Evolutionary conservation across 2,797 vertebrate species (phyloP).

Genomic region (Acrossocheilus wenchowensis): DNA sequence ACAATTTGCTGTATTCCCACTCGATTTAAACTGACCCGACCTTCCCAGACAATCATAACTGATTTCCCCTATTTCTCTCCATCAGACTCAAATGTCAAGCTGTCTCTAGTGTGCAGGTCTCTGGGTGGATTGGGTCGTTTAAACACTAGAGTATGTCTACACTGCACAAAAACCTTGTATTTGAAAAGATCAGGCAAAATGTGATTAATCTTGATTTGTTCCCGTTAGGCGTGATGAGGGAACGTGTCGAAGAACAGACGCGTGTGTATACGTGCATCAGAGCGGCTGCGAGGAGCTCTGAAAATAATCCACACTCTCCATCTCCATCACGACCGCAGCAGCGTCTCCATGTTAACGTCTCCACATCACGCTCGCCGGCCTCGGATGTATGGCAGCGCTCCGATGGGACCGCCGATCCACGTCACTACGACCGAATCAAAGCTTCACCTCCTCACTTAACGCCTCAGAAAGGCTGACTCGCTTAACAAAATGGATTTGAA

Average conservation of each 20-base stretch:
- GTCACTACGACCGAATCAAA: constrained; percentile 12
- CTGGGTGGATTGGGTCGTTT: not conserved
- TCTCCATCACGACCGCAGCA: constrained; percentile 26
- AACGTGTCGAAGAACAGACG: constrained; percentile 12
- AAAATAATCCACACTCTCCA: constrained; percentile 59
- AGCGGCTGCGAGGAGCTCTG: constrained; percentile 16
- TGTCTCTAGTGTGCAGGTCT: not conserved
- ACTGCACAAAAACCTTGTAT: not conserved
- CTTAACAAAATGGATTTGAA: not conserved
- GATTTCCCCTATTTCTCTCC: not conserved
- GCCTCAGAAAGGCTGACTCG: not conserved
- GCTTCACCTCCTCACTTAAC: constrained; percentile 8
- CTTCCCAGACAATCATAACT: not conserved
- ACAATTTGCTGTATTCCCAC: not conserved
- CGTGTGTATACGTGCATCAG: not conserved
- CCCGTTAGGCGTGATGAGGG: not conserved
- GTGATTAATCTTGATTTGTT: constrained; percentile 17
- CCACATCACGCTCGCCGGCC: constrained; percentile 26
- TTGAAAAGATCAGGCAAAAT: constrained; percentile 2
- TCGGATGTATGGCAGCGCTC: constrained; percentile 43
- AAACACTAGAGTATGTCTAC: not conserved
- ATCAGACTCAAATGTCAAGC: not conserved
- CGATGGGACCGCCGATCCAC: constrained; percentile 32
- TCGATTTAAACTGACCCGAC: not conserved
- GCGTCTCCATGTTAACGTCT: constrained; percentile 67